A percentile compares a stretch with the other conserved stretches of the same genome.
Conservation (phyloP, 2,888 invertebrate genomes). For the Callinectes sapidus region DNA sequence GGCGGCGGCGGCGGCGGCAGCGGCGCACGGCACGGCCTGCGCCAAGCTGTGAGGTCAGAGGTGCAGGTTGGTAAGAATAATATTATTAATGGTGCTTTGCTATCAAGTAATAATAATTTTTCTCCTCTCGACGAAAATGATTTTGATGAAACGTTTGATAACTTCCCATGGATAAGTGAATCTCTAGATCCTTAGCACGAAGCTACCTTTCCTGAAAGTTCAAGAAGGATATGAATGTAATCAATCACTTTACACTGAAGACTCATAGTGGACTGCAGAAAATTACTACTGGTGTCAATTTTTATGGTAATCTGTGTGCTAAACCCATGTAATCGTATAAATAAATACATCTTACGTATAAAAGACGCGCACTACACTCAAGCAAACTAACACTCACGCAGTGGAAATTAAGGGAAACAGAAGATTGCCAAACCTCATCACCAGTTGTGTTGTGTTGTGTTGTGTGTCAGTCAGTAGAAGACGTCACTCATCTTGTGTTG, state of each 20-base stretch:
- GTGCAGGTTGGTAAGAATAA: slow-evolving; percentile 55
- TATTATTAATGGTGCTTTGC: slow-evolving; percentile 71
- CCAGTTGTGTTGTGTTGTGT: neutral
- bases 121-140: slow-evolving; percentile 67
- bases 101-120: slow-evolving; percentile 66
- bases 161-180: slow-evolving; percentile 68
- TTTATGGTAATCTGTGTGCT: slow-evolving; percentile 28
- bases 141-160: slow-evolving; percentile 70
- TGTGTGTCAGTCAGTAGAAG: neutral
- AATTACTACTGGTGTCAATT: slow-evolving; percentile 33
- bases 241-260: neutral
- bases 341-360: slow-evolving; percentile 31
- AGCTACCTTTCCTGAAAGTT: slow-evolving; percentile 47
- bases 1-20: slow-evolving; percentile 17
- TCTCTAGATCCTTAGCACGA: slow-evolving; percentile 58
- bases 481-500: neutral
- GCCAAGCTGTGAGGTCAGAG: slow-evolving; percentile 52
- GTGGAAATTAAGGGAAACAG: slow-evolving; percentile 38
- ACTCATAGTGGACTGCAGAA: slow-evolving; percentile 35
- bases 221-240: slow-evolving; percentile 47
- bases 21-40: slow-evolving; percentile 33
- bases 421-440: slow-evolving; percentile 48
- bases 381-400: neutral
- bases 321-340: slow-evolving; percentile 38
- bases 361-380: neutral